A percentile compares a stretch with the other conserved stretches of the same genome.
Conservation (phyloP, 1,140 invertebrate genomes). For the Aphidius ervi region DNA sequence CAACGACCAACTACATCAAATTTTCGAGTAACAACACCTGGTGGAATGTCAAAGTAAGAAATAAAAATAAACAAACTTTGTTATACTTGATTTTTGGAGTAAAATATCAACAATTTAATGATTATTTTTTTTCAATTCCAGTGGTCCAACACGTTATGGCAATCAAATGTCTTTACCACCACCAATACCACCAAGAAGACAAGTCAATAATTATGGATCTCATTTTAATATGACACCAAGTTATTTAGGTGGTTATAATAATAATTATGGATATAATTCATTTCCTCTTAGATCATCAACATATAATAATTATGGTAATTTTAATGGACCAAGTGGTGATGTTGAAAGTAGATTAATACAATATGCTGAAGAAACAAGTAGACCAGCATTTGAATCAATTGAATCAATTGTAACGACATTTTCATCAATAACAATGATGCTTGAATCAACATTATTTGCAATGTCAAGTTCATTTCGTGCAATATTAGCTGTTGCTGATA, state of each 20-base stretch:
- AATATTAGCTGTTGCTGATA: slow-evolving; percentile 91
- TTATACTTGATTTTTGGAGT: too few species aligned
- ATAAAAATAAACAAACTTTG: not conserved
- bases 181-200: slow-evolving; percentile 14
- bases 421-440: slow-evolving; percentile 90
- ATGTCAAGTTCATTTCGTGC: slow-evolving; percentile 92
- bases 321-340: slow-evolving; percentile 54
- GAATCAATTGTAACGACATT: slow-evolving; percentile 89
- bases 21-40: slow-evolving; percentile 1
- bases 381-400: slow-evolving; percentile 90
- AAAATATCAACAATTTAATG: too few species aligned
- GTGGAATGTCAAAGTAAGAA: slow-evolving; percentile 11
- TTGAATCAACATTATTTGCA: slow-evolving; percentile 93
- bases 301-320: slow-evolving; percentile 21
- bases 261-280: not conserved
- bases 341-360: slow-evolving; percentile 72
- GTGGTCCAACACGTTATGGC: not conserved
- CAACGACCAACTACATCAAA: slow-evolving; percentile 14
- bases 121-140: slow-evolving; percentile 2
- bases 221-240: slow-evolving; percentile 5
- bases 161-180: not conserved
- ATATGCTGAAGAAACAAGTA: slow-evolving; percentile 84
- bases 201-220: not conserved
- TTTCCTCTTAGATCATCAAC: slow-evolving; percentile 1
- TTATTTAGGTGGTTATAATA: slow-evolving; percentile 12